These are phyloP conservation scores for Apis dorsata DNA, from an alignment of 1,140 invertebrate species.

Conservation along the genomic window DNA sequence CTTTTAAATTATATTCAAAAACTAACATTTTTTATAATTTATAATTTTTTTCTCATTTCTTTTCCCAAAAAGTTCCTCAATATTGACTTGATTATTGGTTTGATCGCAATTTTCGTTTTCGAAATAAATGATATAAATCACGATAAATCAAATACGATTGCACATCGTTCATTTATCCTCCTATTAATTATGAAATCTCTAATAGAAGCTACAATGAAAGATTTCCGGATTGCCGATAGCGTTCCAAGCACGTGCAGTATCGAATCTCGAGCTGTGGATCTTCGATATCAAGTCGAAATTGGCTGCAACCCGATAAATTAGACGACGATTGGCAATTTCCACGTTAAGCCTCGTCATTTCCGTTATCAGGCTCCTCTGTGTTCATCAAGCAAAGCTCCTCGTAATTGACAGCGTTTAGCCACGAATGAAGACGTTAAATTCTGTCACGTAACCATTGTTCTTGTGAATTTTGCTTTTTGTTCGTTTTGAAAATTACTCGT, in stretches of 20 bases:
- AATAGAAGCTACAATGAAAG: background rate
- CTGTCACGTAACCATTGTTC: conserved; percentile 24
- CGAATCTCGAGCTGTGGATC: conserved; percentile 20
- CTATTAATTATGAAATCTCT: background rate
- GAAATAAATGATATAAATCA: too few relatives aligned
- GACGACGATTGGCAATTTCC: conserved; percentile 62
- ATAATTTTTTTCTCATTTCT: too few relatives aligned
- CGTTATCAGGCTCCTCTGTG: conserved; percentile 47
- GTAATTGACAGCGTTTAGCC: conserved; percentile 60
- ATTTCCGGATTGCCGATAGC: conserved; percentile 15
- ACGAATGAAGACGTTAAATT: conserved; percentile 62
- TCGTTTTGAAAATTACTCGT: background rate
- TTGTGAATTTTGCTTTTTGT: background rate
- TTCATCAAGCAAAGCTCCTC: conserved; percentile 30
- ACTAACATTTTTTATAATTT: too few relatives aligned
- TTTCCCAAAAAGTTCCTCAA: too few relatives aligned
- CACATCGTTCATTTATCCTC: background rate
- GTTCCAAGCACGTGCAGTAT: conserved; percentile 37
- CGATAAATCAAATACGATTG: background rate
- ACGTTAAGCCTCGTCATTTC: conserved; percentile 60
- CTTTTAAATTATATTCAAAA: too few relatives aligned
- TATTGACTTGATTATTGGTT: too few relatives aligned
- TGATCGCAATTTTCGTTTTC: too few relatives aligned
- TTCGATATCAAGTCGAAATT: conserved; percentile 51
- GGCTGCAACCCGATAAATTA: conserved; percentile 41